A percentile compares a stretch with the other conserved stretches of the same genome.
These are phyloP conservation scores for Drosophila tristis DNA, from an alignment of 1,140 invertebrate species.

Conservation along the genomic window DNA sequence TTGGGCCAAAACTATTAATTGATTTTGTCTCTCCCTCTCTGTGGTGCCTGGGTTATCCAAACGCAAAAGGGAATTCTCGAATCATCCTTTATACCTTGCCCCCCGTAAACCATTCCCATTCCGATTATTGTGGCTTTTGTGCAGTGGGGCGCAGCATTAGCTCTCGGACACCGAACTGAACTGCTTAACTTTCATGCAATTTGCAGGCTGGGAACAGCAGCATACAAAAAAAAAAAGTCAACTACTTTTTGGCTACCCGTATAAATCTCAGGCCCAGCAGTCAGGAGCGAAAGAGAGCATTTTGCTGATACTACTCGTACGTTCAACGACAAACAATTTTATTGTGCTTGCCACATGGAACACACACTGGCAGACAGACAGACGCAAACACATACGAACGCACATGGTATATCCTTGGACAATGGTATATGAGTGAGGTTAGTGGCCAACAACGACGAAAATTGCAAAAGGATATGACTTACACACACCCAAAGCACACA, in stretches of 20 bases:
- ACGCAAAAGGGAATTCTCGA: background rate
- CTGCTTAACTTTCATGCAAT: conserved; percentile 81
- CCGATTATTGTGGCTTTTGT: conserved; percentile 69
- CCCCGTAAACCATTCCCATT: conserved; percentile 7
- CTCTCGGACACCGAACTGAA: conserved; percentile 68
- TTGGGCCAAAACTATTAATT: conserved; percentile 69
- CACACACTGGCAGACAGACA: conserved; percentile 15
- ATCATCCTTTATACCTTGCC: conserved; percentile 18
- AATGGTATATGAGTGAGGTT: conserved; percentile 77
- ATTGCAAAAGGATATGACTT: conserved; percentile 80
- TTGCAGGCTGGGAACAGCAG: conserved; percentile 45
- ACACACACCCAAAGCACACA: conserved; percentile 32
- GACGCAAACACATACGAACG: conserved; percentile 18
- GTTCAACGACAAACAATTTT: conserved; percentile 79
- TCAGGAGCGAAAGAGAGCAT: conserved; percentile 40
- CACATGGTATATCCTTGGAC: conserved; percentile 40
- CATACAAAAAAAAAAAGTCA: conserved; percentile 47
- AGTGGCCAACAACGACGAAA: conserved; percentile 72
- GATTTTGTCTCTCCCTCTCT: conserved; percentile 58
- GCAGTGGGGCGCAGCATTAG: conserved; percentile 74
- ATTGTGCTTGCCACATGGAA: conserved; percentile 56
- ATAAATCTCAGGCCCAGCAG: conserved; percentile 60
- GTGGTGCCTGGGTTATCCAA: conserved; percentile 5
- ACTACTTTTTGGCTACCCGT: conserved; percentile 62
- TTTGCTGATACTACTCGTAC: conserved; percentile 22